Conservation (phyloP, 1,140 invertebrate genomes). For the Centruroides vittatus region DNA sequence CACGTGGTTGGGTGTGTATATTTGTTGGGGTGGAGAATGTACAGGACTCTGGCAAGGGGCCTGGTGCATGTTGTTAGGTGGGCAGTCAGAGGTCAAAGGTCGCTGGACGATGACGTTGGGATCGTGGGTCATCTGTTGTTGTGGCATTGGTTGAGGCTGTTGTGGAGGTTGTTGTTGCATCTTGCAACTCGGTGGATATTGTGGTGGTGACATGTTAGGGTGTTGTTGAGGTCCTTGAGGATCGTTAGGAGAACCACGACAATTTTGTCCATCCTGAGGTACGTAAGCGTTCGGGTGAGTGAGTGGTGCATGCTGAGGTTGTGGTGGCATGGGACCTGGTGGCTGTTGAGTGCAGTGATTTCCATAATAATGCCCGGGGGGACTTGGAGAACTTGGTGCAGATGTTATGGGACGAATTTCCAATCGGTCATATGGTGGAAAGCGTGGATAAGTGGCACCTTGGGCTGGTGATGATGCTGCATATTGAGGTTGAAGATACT, state of each 20-base stretch:
- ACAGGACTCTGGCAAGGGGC: slow-evolving; percentile 45
- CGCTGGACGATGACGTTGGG: slow-evolving; percentile 33
- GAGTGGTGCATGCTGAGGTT: slow-evolving; percentile 12
- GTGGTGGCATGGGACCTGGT: slow-evolving; percentile 14
- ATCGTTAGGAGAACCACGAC: slow-evolving; percentile 10
- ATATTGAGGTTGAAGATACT: slow-evolving; percentile 31
- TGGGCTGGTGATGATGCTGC: slow-evolving; percentile 11
- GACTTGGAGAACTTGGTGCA: slow-evolving; percentile 20
- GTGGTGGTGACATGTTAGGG: slow-evolving; percentile 1
- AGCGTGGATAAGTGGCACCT: slow-evolving; percentile 51
- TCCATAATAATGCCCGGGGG: slow-evolving; percentile 28
- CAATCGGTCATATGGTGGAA: slow-evolving; percentile 84
- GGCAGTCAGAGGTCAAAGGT: slow-evolving; percentile 4
- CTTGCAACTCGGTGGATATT: slow-evolving; percentile 17
- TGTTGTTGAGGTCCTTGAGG: slow-evolving; percentile 10
- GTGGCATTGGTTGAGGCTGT: slow-evolving; percentile 20
- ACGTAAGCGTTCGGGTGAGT: slow-evolving; percentile 15
- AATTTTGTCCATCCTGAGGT: slow-evolving; percentile 12
- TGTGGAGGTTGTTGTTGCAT: slow-evolving; percentile 24
- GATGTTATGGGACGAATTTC: slow-evolving; percentile 57
- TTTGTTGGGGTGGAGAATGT: slow-evolving; percentile 14
- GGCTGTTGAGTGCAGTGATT: slow-evolving; percentile 27
- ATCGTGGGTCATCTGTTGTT: slow-evolving; percentile 23
- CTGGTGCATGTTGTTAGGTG: slow-evolving; percentile 27
- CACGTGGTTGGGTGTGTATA: slow-evolving; percentile 12